phyloP scores from a whole-genome alignment of 2,113 vertebrate genomes.

The Chloropsis cyanopogon region DNA sequence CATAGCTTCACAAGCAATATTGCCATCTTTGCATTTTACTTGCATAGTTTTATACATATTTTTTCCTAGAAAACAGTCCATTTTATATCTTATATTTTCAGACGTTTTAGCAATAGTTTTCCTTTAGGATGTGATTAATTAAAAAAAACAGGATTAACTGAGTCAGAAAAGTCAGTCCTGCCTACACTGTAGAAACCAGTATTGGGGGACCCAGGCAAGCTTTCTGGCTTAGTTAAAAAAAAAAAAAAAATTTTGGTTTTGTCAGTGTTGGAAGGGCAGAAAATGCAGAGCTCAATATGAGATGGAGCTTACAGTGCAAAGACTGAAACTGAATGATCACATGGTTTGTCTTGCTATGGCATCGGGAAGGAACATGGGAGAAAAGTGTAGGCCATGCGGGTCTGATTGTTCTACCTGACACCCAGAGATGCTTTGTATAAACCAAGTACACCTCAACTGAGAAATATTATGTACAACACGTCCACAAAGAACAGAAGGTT shows the following conservation, averaged over 20 bases:
- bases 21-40: neutral
- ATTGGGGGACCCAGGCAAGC: neutral
- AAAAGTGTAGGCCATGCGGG: neutral
- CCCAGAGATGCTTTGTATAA: neutral
- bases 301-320: neutral
- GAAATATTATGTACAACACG: neutral
- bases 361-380: accelerated
- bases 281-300: neutral
- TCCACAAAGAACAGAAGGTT: neutral
- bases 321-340: neutral
- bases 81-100: constrained; percentile 29
- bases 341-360: neutral
- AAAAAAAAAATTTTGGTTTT: neutral
- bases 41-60: neutral
- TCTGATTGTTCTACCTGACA: neutral
- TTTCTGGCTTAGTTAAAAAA: neutral
- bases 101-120: constrained; percentile 14
- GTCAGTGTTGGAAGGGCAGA: neutral
- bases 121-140: constrained; percentile 60
- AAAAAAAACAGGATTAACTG: constrained; percentile 45
- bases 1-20: constrained; percentile 3
- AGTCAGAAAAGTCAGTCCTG: constrained; percentile 13
- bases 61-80: constrained; percentile 1
- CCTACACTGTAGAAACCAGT: neutral
- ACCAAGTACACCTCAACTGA: neutral